Evolutionary conservation across 2,797 vertebrate genomes (phyloP).

Genomic region (Sebastes minor): DNA sequence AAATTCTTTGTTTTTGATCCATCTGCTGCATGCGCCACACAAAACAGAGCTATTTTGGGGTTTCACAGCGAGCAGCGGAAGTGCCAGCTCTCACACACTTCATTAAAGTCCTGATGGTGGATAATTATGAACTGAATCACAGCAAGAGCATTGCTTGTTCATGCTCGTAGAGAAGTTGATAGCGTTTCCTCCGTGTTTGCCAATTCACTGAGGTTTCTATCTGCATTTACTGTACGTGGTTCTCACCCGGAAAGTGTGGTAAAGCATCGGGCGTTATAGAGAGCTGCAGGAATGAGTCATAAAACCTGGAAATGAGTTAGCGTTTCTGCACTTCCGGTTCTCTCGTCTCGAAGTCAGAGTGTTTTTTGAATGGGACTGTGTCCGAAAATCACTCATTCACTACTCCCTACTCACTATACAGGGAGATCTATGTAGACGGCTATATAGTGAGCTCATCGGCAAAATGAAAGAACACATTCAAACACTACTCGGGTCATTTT

Average conservation of each 20-base stretch:
- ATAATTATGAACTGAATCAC: conserved; percentile 52
- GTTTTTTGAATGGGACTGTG: no score
- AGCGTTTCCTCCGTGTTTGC: background rate
- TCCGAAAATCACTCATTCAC: no score
- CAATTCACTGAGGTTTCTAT: background rate
- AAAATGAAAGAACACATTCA: no score
- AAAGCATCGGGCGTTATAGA: background rate
- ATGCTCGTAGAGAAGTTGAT: background rate
- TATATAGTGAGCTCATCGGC: no score
- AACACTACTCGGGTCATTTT: no score
- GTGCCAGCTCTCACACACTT: conserved; percentile 56
- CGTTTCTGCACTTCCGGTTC: no score
- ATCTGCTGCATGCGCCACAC: conserved; percentile 56
- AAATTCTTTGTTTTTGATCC: conserved; percentile 67
- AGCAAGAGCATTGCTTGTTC: conserved; percentile 12
- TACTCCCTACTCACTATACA: no score
- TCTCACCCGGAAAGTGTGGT: conserved; percentile 16
- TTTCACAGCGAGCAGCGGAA: conserved; percentile 52
- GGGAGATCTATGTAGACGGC: no score
- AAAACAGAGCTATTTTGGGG: conserved; percentile 66
- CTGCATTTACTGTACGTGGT: background rate
- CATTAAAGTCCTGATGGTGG: conserved; percentile 59
- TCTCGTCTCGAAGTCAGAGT: no score
- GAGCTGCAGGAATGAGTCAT: no score
- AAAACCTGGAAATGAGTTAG: no score